These are phyloP conservation scores for Archips xylosteana DNA, from an alignment of 2,888 invertebrate genomes.

Conservation along the genomic window DNA sequence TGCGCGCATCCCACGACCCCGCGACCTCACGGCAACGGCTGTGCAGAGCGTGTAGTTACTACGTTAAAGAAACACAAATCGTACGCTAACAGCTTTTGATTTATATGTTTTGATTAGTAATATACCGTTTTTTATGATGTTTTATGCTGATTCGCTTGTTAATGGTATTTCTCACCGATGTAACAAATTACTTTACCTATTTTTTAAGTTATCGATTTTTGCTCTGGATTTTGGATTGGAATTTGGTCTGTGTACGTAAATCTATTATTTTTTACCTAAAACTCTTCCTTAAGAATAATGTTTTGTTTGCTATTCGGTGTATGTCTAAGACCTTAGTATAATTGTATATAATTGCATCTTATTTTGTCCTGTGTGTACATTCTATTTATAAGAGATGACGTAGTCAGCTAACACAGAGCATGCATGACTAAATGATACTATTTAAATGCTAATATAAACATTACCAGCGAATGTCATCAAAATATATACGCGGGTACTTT, in stretches of 20 bases:
- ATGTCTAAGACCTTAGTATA: too few species aligned
- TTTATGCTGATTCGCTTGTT: too few species aligned
- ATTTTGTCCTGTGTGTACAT: too few species aligned
- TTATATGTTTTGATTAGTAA: constrained; percentile 11
- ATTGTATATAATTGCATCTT: too few species aligned
- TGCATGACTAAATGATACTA: not conserved
- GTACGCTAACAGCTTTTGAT: constrained; percentile 15
- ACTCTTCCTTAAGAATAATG: too few species aligned
- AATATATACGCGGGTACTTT: constrained; percentile 18
- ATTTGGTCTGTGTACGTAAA: too few species aligned
- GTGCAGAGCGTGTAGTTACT: not conserved
- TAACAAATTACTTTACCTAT: too few species aligned
- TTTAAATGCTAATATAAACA: not conserved
- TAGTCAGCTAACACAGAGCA: not conserved
- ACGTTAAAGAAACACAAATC: constrained; percentile 15
- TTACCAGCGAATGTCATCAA: not conserved
- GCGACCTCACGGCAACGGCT: constrained; percentile 37
- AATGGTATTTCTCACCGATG: too few species aligned
- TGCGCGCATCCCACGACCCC: constrained; percentile 43
- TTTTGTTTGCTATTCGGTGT: too few species aligned
- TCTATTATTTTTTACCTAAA: too few species aligned
- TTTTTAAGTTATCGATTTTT: too few species aligned
- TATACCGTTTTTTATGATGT: not conserved
- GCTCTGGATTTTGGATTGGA: too few species aligned
- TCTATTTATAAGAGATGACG: not conserved